These are phyloP conservation scores for Aleiodes testaceus DNA, from an alignment of 2,888 invertebrate species.

Conservation along the genomic window DNA sequence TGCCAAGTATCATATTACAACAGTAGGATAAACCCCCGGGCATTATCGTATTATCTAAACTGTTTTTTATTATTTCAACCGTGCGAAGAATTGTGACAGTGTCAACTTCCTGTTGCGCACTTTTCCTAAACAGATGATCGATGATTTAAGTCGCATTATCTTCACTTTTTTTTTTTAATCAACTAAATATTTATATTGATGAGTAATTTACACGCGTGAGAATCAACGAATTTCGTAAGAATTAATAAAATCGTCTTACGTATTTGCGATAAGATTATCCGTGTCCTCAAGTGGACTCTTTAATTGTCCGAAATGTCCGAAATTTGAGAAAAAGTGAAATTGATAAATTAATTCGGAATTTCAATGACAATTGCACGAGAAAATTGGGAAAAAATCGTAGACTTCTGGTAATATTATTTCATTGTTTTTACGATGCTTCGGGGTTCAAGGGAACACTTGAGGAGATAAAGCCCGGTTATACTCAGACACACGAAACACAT, in stretches of 20 bases:
- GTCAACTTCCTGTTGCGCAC: slow-evolving; percentile 51
- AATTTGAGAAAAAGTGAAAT: slow-evolving; percentile 11
- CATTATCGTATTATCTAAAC: slow-evolving; percentile 56
- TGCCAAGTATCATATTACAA: slow-evolving; percentile 55
- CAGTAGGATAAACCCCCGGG: slow-evolving; percentile 47
- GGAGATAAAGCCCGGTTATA: slow-evolving; percentile 18
- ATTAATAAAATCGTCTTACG: background rate
- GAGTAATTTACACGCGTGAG: too few relatives aligned
- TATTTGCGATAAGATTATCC: slow-evolving; percentile 40
- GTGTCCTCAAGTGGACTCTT: slow-evolving; percentile 33
- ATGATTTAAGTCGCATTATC: slow-evolving; percentile 51
- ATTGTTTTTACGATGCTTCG: background rate
- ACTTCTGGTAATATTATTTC: background rate
- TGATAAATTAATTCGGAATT: background rate
- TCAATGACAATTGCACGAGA: background rate
- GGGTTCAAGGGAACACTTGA: slow-evolving; percentile 28
- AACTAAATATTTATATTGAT: background rate
- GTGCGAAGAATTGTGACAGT: slow-evolving; percentile 43
- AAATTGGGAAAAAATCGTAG: background rate
- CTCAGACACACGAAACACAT: background rate
- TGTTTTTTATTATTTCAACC: slow-evolving; percentile 48
- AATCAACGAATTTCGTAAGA: too few relatives aligned
- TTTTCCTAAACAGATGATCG: slow-evolving; percentile 54
- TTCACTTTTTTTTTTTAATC: slow-evolving; percentile 45
- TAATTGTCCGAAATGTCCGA: background rate